These are phyloP conservation scores for Probaryconus sp. DNA, from an alignment of 1,140 invertebrate species.

Conservation along the genomic window DNA sequence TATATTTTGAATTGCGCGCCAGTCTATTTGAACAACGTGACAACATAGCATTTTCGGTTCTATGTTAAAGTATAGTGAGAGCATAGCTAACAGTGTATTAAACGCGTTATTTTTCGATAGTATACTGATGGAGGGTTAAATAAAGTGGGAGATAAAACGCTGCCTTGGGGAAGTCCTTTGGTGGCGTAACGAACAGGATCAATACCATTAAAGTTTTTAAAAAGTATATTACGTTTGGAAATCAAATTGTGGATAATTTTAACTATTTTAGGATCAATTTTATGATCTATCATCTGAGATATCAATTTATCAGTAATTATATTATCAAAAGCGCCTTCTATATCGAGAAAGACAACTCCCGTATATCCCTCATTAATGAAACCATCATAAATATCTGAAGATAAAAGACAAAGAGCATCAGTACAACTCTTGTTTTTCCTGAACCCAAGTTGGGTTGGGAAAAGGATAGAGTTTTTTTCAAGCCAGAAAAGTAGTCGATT, in stretches of 20 bases:
- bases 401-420: background rate
- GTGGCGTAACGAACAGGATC: background rate
- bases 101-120: no score
- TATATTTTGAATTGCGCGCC: no score
- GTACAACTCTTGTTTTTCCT: background rate
- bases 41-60: no score
- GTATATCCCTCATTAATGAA: background rate
- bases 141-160: slow-evolving; percentile 21
- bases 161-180: slow-evolving; percentile 23
- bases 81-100: no score
- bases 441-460: slow-evolving; percentile 15
- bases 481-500: slow-evolving; percentile 18
- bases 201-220: slow-evolving; percentile 1
- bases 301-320: slow-evolving; percentile 14
- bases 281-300: background rate
- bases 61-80: no score
- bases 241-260: slow-evolving; percentile 35
- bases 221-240: slow-evolving; percentile 14
- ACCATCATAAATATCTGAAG: background rate
- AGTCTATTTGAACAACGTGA: no score
- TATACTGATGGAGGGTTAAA: no score
- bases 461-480: slow-evolving; percentile 2
- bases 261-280: slow-evolving; percentile 7
- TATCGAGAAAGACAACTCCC: slow-evolving; percentile 22
- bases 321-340: slow-evolving; percentile 28